Percentiles rank a stretch among this genome's conserved stretches.
Conservation (phyloP, 1,140 invertebrate genomes). For the Panagrolaimus sp. region DNA sequence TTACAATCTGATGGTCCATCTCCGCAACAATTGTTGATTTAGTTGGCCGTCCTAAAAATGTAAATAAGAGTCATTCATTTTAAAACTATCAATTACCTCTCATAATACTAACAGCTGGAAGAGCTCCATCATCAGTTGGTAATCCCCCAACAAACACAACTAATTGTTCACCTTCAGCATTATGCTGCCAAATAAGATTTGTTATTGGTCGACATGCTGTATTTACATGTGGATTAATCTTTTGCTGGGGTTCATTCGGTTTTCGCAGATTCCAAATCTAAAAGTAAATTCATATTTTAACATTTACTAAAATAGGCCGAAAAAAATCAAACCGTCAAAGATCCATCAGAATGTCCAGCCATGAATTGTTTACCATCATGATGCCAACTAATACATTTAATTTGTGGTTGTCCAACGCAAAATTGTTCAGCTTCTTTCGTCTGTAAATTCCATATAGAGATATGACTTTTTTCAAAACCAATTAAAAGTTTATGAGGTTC, state of each 20-base stretch:
- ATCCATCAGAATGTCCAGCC: conserved; percentile 85
- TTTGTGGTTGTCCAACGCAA: conserved; percentile 62
- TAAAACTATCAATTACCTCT: conserved; percentile 73
- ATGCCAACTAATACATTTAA: conserved; percentile 82
- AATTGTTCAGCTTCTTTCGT: conserved; percentile 70
- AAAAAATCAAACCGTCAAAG: conserved; percentile 29
- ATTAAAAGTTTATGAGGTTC: conserved; percentile 72
- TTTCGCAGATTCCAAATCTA: conserved; percentile 54
- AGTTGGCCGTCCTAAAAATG: too few species aligned
- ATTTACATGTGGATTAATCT: conserved; percentile 48
- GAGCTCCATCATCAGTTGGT: conserved; percentile 53
- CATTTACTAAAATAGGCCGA: not conserved
- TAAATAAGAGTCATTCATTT: conserved; percentile 64
- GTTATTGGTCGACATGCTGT: conserved; percentile 55
- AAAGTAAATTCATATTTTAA: conserved; percentile 17
- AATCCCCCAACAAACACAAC: conserved; percentile 64
- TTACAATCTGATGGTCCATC: conserved; percentile 96
- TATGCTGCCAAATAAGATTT: conserved; percentile 50
- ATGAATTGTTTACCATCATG: conserved; percentile 96
- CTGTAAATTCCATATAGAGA: conserved; percentile 91
- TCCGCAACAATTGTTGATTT: conserved; percentile 85
- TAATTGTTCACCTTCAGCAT: conserved; percentile 49
- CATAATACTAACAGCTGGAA: conserved; percentile 74
- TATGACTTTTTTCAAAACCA: conserved; percentile 85
- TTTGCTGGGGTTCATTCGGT: conserved; percentile 44